Base-by-base conservation (phyloP, 2,888 invertebrate genomes). In the Silvanus unidentatus region DNA sequence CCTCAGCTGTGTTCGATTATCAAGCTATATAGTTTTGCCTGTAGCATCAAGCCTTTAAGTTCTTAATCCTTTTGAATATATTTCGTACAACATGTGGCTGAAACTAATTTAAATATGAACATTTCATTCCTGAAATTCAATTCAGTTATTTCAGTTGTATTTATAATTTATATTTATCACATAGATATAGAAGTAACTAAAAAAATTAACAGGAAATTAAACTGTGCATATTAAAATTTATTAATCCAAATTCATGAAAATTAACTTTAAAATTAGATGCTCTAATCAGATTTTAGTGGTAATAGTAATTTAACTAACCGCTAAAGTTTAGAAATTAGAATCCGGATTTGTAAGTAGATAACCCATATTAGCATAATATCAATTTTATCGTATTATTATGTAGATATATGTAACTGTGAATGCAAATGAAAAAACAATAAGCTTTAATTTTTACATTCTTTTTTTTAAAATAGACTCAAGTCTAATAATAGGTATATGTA, bases 281-380 rank as follows among this genome's bases (percentile, higher is more conserved):
- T 22, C 22, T 22, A 22, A 22, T 22, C 22, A 22, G 22, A 22
- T 22, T 22, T 22, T 3, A 22, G 8, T 8, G 3, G 22, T 22
- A 22, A 22, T 22, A 22, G 22, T 32, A 28, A 28, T 28, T 28
- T 28, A 28, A 28, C 28, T 28, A 32, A 32, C 32, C 32, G n/a
- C 11, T 12, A 32, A 32, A 32, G 32, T 32, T 32, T 32, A 32
- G 11, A 12, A 32, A 32, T 32, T 32, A n/a, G 11, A 11, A 32
- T n/a, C 12, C 12, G n/a, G 12, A 12, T 32, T 32, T 32, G 6
- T n/a, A 10, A n/a, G n/a, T n/a, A 22, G 22, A 22, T 22, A 32
- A 32, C 11, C 32, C 11, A 5, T 32, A 32, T 32, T 32, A 32
- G 32, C 32, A 32, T 32, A 32, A 32, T 32, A 11, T 32, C 32